Evolutionary conservation across 2,113 vertebrate genomes (phyloP), one percentile per base, ranked within the genome.

Genomic region (Charina bottae): DNA sequence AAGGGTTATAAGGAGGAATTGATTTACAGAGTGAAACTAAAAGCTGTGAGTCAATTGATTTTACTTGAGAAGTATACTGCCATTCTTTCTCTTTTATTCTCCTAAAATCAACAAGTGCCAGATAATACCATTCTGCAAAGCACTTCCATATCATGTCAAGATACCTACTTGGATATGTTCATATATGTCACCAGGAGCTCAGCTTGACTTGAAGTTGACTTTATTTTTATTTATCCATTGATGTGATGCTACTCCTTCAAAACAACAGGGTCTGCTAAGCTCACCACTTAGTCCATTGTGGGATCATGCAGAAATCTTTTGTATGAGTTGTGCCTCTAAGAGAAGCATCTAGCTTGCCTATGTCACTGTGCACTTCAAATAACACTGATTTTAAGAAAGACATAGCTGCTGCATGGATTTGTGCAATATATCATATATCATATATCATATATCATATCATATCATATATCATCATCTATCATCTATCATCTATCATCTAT

Each of bases 1-100:
- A 93, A 93, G 93, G n/a, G 87, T 94, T 93, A 90, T 89, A 93
- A 49, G 24, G 94, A 84, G 83, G 93, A 92, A 95, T 93, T 92
- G 93, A 92, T 37, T 24, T 92, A 59, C 87, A 93, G 88, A 95
- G 88, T 94, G 33, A 33, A 83, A 88, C 42, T 93, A 84, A 83
- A 92, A 88, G 26, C 24, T 88, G 4, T 62, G 93, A 92, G 62
- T 91, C 59, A 54, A 56, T 9, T 88, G 28, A 46, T 90, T 90
- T 62, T 83, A 54, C n/a, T 84, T 49, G 78, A 83, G 7, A 83
- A 89, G 37, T 83, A 53, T 15, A 53, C 12, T 37, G 19, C 6
- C 23, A 53, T 26, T 55, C 23, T 62, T 88, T 64, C 37, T 53
- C 23, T 54, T 62, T 68, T 17, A 49, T 19, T 56, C 49, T 64